These are phyloP conservation scores for Nymphalis c-album DNA, from an alignment of 2,888 invertebrate species.

Conservation along the genomic window DNA sequence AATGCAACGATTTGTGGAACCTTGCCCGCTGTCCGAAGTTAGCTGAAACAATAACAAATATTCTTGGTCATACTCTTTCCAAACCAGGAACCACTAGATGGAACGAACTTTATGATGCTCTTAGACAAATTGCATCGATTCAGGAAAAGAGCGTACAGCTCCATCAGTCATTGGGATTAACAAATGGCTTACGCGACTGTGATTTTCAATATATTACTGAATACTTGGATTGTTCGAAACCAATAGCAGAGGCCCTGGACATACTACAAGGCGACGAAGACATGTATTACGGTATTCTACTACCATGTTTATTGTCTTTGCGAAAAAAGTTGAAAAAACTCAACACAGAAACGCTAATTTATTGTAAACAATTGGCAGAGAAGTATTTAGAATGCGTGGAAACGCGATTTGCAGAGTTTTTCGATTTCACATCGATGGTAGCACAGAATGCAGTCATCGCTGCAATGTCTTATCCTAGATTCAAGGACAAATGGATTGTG, in stretches of 20 bases:
- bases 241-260: background rate
- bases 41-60: background rate
- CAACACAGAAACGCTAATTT: too few species aligned
- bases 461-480: too few species aligned
- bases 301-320: slow-evolving; percentile 38
- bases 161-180: background rate
- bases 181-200: background rate
- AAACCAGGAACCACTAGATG: background rate
- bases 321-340: background rate
- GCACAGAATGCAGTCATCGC: too few species aligned
- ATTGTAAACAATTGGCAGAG: too few species aligned
- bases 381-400: too few species aligned
- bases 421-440: too few species aligned
- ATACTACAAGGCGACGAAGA: background rate
- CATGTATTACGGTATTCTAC: background rate
- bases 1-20: background rate
- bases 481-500: too few species aligned
- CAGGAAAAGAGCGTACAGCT: background rate
- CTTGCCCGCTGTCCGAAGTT: background rate
- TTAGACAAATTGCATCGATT: background rate
- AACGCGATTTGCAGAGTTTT: too few species aligned
- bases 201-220: background rate
- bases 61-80: background rate
- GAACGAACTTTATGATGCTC: background rate
- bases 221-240: background rate